A percentile compares a stretch with the other conserved stretches of the same genome.
phyloP scores from a whole-genome alignment of 2,888 invertebrate species.

The Philhelius pedissequus region DNA sequence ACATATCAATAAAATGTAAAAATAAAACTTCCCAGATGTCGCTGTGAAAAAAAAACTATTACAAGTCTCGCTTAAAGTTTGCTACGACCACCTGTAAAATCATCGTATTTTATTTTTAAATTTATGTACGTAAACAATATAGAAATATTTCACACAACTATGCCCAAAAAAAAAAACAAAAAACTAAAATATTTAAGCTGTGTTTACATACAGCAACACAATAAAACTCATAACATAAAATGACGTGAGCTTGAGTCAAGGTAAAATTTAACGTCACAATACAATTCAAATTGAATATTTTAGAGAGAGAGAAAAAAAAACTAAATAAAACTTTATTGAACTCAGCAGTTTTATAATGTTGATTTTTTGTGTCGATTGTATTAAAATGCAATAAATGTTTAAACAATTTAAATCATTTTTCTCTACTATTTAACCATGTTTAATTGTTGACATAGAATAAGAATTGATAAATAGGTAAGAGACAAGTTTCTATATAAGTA shows the following conservation, averaged over 20 bases:
- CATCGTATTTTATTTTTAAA: not conserved
- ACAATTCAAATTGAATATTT: conserved; percentile 10
- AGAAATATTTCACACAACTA: not conserved
- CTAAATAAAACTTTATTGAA: not conserved
- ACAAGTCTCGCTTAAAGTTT: not conserved
- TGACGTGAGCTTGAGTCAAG: conserved; percentile 28
- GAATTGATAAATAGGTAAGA: not conserved
- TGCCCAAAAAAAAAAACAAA: not conserved
- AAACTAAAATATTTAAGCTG: not conserved
- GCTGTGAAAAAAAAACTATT: not conserved
- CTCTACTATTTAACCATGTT: conserved; percentile 10
- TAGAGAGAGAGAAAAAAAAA: not conserved
- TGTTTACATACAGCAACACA: not conserved
- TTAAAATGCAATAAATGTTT: conserved; percentile 39
- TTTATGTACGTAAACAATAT: not conserved
- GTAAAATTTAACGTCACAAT: conserved; percentile 48
- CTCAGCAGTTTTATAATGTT: conserved; percentile 24
- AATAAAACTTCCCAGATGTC: not conserved
- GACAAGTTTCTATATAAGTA: not conserved
- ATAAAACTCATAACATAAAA: conserved; percentile 8
- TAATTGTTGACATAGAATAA: conserved; percentile 25
- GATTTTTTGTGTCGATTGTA: not conserved
- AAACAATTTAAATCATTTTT: conserved; percentile 44
- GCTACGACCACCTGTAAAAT: not conserved
- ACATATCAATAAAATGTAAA: not conserved